Evolutionary conservation across 2,888 invertebrate species (phyloP).

Genomic region (Chrysina gloriosa): DNA sequence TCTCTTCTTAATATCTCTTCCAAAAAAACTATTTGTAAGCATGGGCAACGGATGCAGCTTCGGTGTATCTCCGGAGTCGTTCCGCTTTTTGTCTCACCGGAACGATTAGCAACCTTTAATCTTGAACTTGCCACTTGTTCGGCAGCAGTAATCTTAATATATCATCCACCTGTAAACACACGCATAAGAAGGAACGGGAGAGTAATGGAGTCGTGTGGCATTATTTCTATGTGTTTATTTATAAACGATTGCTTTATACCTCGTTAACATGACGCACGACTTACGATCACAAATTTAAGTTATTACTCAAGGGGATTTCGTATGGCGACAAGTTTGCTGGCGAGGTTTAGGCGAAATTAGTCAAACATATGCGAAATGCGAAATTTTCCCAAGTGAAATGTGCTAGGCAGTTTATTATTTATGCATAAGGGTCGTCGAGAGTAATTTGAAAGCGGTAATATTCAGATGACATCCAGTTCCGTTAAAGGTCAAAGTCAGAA

Average conservation of each 20-base stretch:
- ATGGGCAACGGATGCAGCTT: too few species aligned
- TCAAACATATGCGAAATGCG: too few species aligned
- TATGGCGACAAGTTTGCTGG: neutral
- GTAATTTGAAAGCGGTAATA: too few species aligned
- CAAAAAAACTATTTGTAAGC: too few species aligned
- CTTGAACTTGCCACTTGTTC: slow-evolving; percentile 32
- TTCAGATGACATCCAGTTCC: too few species aligned
- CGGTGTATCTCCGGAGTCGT: too few species aligned
- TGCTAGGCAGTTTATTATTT: too few species aligned
- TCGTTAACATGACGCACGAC: slow-evolving; percentile 24
- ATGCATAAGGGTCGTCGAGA: too few species aligned
- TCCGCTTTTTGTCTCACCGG: neutral
- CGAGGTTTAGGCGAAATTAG: neutral
- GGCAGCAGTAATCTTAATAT: slow-evolving; percentile 25
- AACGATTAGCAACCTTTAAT: slow-evolving; percentile 21
- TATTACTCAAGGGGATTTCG: slow-evolving; percentile 15
- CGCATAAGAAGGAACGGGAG: neutral
- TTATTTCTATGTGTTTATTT: slow-evolving; percentile 24
- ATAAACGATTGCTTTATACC: slow-evolving; percentile 27
- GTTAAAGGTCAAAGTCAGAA: too few species aligned
- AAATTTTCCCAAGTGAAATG: too few species aligned
- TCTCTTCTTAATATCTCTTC: neutral
- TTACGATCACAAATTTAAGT: slow-evolving; percentile 23
- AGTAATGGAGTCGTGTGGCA: neutral
- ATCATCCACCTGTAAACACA: slow-evolving; percentile 29